These are phyloP conservation scores for Wiebesia pumilae DNA, from an alignment of 1,140 invertebrate species.

Conservation along the genomic window DNA sequence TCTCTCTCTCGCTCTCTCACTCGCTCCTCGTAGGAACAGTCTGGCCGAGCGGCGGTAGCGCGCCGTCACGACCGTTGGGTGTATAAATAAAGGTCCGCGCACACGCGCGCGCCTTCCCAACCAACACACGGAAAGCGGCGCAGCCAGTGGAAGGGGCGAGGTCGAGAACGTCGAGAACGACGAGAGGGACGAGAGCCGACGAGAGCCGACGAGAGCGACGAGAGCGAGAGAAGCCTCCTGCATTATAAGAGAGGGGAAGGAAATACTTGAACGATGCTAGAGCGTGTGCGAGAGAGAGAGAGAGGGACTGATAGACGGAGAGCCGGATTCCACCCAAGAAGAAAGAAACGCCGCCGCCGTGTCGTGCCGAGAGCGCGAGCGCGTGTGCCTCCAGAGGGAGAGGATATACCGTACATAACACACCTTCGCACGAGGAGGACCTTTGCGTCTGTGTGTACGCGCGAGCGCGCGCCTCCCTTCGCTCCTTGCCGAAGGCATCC, in stretches of 20 bases:
- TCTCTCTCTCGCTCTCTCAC: background rate
- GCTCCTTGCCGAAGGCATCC: background rate
- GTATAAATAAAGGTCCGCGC: constrained; percentile 49
- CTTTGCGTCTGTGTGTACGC: constrained; percentile 26
- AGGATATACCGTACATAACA: constrained; percentile 45
- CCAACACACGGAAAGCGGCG: background rate
- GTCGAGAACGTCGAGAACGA: constrained; percentile 21
- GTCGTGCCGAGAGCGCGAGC: constrained; percentile 42
- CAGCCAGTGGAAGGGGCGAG: constrained; percentile 21
- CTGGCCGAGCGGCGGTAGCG: constrained; percentile 11
- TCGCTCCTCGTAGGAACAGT: background rate
- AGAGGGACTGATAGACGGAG: constrained; percentile 23
- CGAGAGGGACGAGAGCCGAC: no score
- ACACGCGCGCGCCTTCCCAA: background rate
- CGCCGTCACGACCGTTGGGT: constrained; percentile 47
- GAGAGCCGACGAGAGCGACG: constrained; percentile 1
- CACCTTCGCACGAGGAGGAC: constrained; percentile 14
- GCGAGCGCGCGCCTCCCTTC: background rate
- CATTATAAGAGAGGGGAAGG: constrained; percentile 46
- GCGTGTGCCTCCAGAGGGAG: constrained; percentile 45
- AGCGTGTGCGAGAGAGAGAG: background rate
- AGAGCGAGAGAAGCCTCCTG: constrained; percentile 31
- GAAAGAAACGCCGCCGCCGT: constrained; percentile 44
- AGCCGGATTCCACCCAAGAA: constrained; percentile 49
- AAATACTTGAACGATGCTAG: constrained; percentile 36